phyloP scores from a whole-genome alignment of 2,888 invertebrate species.

The Microplitis deprimator region DNA sequence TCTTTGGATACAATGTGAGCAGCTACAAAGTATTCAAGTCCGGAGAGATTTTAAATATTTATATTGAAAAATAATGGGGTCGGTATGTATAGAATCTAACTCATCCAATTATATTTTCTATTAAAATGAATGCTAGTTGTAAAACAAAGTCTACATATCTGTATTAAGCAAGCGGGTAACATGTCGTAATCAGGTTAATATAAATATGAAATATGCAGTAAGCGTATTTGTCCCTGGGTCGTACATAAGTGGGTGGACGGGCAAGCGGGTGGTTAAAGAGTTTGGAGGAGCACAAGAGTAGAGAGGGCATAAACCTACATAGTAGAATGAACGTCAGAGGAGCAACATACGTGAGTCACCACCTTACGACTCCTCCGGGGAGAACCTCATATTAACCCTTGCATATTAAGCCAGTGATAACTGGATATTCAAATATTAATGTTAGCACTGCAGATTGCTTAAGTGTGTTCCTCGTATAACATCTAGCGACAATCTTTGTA shows the following conservation, averaged over 20 bases:
- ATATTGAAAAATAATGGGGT: conserved; percentile 7
- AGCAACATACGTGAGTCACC: conserved; percentile 62
- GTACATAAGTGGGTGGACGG: background rate
- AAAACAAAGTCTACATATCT: conserved; percentile 72
- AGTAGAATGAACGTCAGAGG: conserved; percentile 35
- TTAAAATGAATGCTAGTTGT: conserved; percentile 71
- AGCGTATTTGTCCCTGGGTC: conserved; percentile 51
- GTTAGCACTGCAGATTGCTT: conserved; percentile 52
- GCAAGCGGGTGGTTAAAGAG: conserved; percentile 15
- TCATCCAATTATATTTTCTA: conserved; percentile 71
- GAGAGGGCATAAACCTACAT: conserved; percentile 58
- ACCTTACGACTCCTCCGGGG: conserved; percentile 71
- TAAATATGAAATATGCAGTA: conserved; percentile 72
- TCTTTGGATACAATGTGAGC: background rate
- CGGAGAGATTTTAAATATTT: background rate
- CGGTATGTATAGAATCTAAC: conserved; percentile 53
- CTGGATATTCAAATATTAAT: conserved; percentile 69
- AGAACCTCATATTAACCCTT: conserved; percentile 70
- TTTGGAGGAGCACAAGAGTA: conserved; percentile 60
- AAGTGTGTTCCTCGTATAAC: background rate
- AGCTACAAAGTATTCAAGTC: background rate
- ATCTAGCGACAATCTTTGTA: background rate
- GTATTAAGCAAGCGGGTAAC: conserved; percentile 69
- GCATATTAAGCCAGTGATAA: conserved; percentile 69
- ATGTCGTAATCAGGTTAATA: conserved; percentile 72